Evolutionary conservation across 2,113 vertebrate genomes (phyloP).

Genomic region (Mandrillus leucophaeus): DNA sequence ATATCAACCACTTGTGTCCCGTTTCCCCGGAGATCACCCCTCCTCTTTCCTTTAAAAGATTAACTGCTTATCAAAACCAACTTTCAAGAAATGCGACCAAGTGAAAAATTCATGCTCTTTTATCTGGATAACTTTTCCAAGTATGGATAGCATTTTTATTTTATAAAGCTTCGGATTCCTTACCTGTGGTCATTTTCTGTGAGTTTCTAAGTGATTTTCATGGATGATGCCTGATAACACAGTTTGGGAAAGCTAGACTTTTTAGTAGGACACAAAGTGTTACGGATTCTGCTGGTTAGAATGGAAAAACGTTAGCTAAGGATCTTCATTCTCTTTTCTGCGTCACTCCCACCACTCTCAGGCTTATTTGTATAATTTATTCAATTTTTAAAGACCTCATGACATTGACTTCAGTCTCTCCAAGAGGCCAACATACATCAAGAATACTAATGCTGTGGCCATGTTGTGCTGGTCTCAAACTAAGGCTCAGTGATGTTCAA

Average conservation of each 20-base stretch:
- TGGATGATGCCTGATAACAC: background rate
- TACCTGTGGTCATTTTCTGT: background rate
- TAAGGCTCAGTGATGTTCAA: background rate
- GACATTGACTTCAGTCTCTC: background rate
- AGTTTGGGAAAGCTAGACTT: background rate
- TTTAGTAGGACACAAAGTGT: background rate
- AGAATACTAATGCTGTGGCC: background rate
- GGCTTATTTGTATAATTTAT: background rate
- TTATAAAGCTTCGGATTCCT: background rate
- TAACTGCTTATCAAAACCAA: background rate
- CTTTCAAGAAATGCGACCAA: background rate
- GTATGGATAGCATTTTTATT: background rate
- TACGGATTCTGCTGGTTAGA: background rate
- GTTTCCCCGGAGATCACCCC: background rate
- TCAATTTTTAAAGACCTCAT: background rate
- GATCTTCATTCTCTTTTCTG: background rate
- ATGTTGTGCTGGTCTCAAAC: background rate
- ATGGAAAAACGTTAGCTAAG: background rate
- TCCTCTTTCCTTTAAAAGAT: background rate
- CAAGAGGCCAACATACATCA: background rate
- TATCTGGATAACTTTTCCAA: background rate
- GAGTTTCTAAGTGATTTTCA: background rate
- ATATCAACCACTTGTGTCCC: background rate
- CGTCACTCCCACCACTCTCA: background rate
- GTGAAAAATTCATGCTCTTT: background rate